Evolutionary conservation across 2,888 invertebrate species (phyloP), one percentile per base, ranked within the genome.

Genomic region (Monopis laevigella): DNA sequence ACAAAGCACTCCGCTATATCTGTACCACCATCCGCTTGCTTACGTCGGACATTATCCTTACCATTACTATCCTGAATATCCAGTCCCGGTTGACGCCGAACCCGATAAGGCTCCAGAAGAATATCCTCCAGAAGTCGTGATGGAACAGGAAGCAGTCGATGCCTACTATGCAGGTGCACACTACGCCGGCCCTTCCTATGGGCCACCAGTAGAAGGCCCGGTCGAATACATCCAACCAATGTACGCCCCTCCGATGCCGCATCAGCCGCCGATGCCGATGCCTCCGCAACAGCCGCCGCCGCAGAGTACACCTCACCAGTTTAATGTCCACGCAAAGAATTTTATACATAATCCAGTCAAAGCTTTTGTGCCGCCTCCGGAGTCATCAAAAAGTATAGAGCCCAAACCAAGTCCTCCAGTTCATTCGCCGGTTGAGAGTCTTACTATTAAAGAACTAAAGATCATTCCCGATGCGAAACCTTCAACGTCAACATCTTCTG

Each of bases 261-360:
- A 69, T 44, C 64, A 62, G 8, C 62, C 59, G 4, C 72, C 59
- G n/a, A 52, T 65, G 48, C 71, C 58, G 10, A 55, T 71, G 40
- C 70, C 54, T 2, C 62, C 63, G 38, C 68, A 58, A 13, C 64
- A 60, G n/a, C 67, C 2, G 56, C 59, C 48, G 43, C 14, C 70
- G 39, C 72, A 62, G 27, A 67, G 61, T 18, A 54, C 66, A 28
- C 66, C 75, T 13, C 77, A 82, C 51, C 71, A 80, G 55, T 70
- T 83, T 58, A 78, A 82, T 46, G 81, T 81, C 5, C 77, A 81
- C 46, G 82, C 81, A 1, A 83, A 72, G 51, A 82, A 80, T 54
- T 83, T 75, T 57, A 50, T 82, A 3, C 71, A 69, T 34, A 73
- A 72, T 3, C 77, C 77, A 40, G 62, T 61, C 44, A 62, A 62